These are phyloP conservation scores for Periophthalmodon schlosseri DNA, from an alignment of 2,113 vertebrate genomes.

Conservation along the genomic window DNA sequence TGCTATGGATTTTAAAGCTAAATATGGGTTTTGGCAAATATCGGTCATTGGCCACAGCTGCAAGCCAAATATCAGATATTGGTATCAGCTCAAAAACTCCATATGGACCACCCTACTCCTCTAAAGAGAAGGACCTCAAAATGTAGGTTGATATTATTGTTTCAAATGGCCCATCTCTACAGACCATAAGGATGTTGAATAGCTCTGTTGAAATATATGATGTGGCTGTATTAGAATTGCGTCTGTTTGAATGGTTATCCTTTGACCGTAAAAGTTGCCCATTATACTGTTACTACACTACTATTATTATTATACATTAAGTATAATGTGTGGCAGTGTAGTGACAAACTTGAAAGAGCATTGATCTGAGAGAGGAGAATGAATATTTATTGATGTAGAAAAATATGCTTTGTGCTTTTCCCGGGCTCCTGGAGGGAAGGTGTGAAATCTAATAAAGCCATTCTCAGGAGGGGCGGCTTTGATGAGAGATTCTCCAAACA, in stretches of 20 bases:
- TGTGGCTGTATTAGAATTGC: not conserved
- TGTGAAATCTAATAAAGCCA: conserved; percentile 82
- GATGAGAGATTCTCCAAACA: conserved; percentile 79
- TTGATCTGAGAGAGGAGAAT: conserved; percentile 62
- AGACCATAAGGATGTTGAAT: not conserved
- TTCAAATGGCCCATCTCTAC: not conserved
- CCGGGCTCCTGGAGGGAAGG: conserved; percentile 66
- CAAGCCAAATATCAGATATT: too few species aligned
- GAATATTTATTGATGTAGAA: conserved; percentile 78
- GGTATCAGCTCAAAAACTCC: too few species aligned
- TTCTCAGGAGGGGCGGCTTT: conserved; percentile 76
- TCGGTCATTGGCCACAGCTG: too few species aligned
- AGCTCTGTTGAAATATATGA: not conserved
- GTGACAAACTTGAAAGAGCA: conserved; percentile 52
- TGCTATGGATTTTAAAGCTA: too few species aligned
- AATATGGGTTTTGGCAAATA: too few species aligned
- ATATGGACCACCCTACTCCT: too few species aligned
- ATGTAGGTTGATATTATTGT: not conserved
- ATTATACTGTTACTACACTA: not conserved
- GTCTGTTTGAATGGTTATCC: not conserved
- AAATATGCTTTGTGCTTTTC: conserved; percentile 74
- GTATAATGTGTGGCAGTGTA: conserved; percentile 47
- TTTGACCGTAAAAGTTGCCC: not conserved
- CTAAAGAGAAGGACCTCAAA: not conserved
- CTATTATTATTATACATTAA: conserved; percentile 18